Conservation (phyloP, 2,113 vertebrate genomes). For the Platichthys flesus region DNA sequence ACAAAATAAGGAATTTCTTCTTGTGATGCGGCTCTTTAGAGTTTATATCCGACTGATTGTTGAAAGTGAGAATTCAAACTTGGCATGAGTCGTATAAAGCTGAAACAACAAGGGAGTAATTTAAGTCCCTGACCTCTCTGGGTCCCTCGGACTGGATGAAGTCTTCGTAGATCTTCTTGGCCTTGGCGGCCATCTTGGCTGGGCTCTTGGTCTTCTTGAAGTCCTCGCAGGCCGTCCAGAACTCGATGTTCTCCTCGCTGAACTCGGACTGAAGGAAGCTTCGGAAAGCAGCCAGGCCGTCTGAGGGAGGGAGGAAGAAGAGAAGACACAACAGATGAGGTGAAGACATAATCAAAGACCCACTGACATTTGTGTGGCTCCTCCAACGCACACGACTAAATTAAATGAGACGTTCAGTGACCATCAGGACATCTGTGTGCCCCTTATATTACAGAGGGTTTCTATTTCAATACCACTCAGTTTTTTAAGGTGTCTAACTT, state of each 20-base stretch:
- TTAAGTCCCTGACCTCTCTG: conserved; percentile 88
- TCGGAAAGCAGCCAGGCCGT: conserved; percentile 89
- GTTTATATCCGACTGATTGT: background rate
- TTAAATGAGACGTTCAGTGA: no score
- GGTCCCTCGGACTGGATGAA: conserved; percentile 94
- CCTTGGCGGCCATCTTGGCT: conserved; percentile 87
- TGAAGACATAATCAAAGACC: no score
- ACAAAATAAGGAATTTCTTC: background rate
- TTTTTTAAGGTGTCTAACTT: no score
- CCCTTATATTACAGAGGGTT: no score
- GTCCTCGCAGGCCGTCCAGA: conserved; percentile 95
- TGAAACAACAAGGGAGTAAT: background rate
- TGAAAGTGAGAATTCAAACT: background rate
- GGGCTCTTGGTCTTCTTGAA: conserved; percentile 92
- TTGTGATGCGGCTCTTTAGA: background rate
- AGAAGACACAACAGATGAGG: no score
- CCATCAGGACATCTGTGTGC: no score
- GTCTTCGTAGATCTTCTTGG: conserved; percentile 95
- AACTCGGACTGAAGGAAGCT: conserved; percentile 96
- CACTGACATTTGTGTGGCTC: no score
- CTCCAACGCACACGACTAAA: no score
- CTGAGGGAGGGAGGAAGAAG: conserved; percentile 66
- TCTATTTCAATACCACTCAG: no score
- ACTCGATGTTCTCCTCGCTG: conserved; percentile 95
- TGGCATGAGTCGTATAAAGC: background rate